Evolutionary conservation across 2,888 invertebrate genomes (phyloP).

Genomic region (Hydriomena furcata): DNA sequence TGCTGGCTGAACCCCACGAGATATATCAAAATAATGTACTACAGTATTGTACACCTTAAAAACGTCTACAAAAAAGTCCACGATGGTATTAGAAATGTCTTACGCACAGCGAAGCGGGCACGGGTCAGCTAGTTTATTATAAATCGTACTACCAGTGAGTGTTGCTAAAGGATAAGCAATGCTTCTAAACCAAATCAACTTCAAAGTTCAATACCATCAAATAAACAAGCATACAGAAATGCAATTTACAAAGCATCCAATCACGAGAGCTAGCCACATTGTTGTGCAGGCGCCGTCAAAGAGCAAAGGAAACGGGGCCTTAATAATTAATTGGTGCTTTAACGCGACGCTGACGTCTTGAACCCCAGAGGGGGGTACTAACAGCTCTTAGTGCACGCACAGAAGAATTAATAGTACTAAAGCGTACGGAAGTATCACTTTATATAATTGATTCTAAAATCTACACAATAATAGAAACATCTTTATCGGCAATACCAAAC

Average conservation of each 20-base stretch:
- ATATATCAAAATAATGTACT: too few relatives aligned
- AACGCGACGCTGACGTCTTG: slow-evolving; percentile 80
- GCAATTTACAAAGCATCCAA: slow-evolving; percentile 78
- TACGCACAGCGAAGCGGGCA: too few relatives aligned
- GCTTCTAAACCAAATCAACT: neutral
- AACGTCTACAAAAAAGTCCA: too few relatives aligned
- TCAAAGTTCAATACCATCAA: slow-evolving; percentile 28
- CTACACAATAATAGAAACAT: too few relatives aligned
- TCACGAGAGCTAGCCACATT: slow-evolving; percentile 76
- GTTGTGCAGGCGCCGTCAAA: slow-evolving; percentile 77
- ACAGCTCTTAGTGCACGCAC: slow-evolving; percentile 61
- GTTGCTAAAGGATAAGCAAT: neutral
- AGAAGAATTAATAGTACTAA: slow-evolving; percentile 19
- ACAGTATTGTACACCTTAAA: too few relatives aligned
- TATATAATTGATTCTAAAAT: too few relatives aligned
- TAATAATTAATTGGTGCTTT: slow-evolving; percentile 83
- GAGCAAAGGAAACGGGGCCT: slow-evolving; percentile 76
- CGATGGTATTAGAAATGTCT: too few relatives aligned
- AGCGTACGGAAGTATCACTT: slow-evolving; percentile 3
- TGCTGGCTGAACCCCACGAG: too few relatives aligned
- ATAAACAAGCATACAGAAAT: slow-evolving; percentile 62
- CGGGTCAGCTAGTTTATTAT: too few relatives aligned
- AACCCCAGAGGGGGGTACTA: slow-evolving; percentile 64
- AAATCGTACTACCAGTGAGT: neutral
- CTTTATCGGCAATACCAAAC: too few relatives aligned